Base-by-base conservation (phyloP, 2,797 vertebrate species). In the Acanthis flammea region DNA sequence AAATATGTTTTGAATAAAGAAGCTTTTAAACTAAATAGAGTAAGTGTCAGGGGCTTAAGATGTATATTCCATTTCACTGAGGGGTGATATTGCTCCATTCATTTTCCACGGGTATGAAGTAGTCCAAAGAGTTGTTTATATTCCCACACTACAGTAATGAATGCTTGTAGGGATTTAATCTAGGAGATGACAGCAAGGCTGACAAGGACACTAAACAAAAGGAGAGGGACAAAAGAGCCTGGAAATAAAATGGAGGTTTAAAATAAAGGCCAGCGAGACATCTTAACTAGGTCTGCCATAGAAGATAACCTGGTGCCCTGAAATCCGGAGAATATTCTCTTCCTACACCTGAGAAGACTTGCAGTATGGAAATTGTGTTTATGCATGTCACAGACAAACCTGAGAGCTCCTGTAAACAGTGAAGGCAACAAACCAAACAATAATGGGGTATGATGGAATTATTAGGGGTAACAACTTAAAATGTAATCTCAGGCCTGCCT, bases 1-100 rank as follows among this genome's bases (percentile, higher is more conserved):
- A 95, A 90, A 94, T 53, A 74, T 7, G 12, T 87, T 91, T 85
- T 85, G 84, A 87, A 94, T 93, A 92, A 86, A 88, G 68, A 81
- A 67, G 60, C 42, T 58, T 94, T 91, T 77, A 68, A 86, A 80
- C 72, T 53, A 91, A 94, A 77, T 4, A 65, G 60, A 86, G 37
- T 33, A 50, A 86, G 68, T 66, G 92, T 66, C 81, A 88, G 68
- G 33, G 23, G 25, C 28, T 86, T 68, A 75, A 93, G 87, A 92
- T 68, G 18, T 77, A 86, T 72, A 68, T 86, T 74, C 31, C 22
- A 44, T 27, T 86, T 95, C 74, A 65, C 53, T 48, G 75, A 77
- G 37, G 55, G 27, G 5, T 82, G 44, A 75, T 94, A 89, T 37
- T 86, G 31, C 45, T 62, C 57, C n/a, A 67, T 89, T 91, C 89